Percentiles rank a stretch among this genome's conserved stretches.
phyloP scores from a whole-genome alignment of 2,888 invertebrate genomes.

The Lasiommata megera region DNA sequence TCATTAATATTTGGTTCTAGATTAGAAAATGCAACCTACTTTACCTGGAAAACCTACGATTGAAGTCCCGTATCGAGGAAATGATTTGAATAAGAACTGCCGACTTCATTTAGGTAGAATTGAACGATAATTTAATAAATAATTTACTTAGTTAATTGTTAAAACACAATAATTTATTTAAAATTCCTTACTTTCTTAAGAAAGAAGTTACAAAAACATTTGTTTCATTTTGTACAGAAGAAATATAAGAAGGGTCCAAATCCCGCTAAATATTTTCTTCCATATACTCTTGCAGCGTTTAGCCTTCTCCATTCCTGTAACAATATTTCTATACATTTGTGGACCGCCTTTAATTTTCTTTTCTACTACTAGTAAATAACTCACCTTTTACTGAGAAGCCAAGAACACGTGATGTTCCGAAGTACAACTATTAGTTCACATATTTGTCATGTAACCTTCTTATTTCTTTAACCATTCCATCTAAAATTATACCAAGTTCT shows the following conservation, averaged over 20 bases:
- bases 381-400: conserved; percentile 57
- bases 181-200: too few species aligned
- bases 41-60: conserved; percentile 59
- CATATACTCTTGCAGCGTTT: conserved; percentile 21
- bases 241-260: too few species aligned
- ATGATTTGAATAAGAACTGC: not conserved
- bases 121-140: not conserved
- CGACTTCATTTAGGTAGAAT: not conserved
- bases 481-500: conserved; percentile 57
- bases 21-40: conserved; percentile 64
- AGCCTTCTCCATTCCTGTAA: conserved; percentile 43
- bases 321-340: not conserved
- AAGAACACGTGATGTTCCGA: conserved; percentile 21
- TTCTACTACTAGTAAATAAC: not conserved
- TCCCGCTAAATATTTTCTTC: too few species aligned
- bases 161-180: not conserved
- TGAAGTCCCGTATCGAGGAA: conserved; percentile 55
- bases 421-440: conserved; percentile 32
- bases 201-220: too few species aligned
- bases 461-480: conserved; percentile 62
- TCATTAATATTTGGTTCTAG: conserved; percentile 42
- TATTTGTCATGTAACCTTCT: conserved; percentile 44
- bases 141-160: not conserved
- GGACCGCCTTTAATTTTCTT: too few species aligned
- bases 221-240: too few species aligned